These are phyloP conservation scores for Poeciliopsis prolifica DNA, from an alignment of 2,113 vertebrate species.

Conservation along the genomic window DNA sequence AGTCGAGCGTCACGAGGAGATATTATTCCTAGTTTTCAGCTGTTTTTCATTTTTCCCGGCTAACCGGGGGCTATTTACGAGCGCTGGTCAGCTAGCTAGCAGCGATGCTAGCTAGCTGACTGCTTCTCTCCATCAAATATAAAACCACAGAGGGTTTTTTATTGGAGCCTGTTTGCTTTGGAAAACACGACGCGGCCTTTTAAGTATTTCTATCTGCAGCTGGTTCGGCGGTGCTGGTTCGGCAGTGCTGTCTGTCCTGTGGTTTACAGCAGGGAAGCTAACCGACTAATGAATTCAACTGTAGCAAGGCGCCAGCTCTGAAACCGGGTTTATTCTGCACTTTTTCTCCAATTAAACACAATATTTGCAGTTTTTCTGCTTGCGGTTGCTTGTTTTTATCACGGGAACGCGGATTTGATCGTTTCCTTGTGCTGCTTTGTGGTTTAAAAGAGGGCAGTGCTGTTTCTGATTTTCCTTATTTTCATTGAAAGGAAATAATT, in stretches of 20 bases:
- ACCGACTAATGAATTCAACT: slow-evolving; percentile 48
- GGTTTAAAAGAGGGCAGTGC: neutral
- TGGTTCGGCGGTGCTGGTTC: neutral
- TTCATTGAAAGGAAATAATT: neutral
- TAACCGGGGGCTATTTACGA: neutral
- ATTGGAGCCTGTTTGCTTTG: neutral
- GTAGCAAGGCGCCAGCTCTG: slow-evolving; percentile 43
- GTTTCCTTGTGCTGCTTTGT: neutral
- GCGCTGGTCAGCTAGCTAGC: slow-evolving; percentile 55
- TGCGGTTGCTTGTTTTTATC: neutral
- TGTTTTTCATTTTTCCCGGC: neutral
- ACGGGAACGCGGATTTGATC: neutral
- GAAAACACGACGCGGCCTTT: neutral
- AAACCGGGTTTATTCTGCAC: slow-evolving; percentile 8
- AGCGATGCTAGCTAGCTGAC: slow-evolving; percentile 60
- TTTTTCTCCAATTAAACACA: neutral
- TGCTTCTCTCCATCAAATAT: slow-evolving; percentile 27
- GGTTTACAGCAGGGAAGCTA: slow-evolving; percentile 15
- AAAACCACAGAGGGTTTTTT: neutral
- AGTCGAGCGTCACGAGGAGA: neutral
- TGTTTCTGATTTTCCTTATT: slow-evolving; percentile 9
- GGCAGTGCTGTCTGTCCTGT: neutral
- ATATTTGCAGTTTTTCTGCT: neutral
- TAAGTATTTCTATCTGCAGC: neutral
- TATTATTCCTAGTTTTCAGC: neutral